Conservation (phyloP, 2,113 vertebrate genomes). For the Ciconia boyciana region DNA sequence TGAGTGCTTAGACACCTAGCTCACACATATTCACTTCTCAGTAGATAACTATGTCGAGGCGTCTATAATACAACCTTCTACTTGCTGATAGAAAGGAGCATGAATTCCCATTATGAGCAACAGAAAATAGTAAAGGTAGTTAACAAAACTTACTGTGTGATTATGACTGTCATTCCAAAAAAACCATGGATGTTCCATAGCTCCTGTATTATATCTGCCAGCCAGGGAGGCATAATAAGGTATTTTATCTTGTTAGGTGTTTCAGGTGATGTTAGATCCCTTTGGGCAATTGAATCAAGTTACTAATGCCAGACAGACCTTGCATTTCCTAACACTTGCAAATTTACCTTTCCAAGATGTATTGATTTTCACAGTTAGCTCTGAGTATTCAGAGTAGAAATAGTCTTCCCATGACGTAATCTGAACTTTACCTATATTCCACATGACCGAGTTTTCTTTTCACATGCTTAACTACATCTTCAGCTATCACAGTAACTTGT, state of each 20-base stretch:
- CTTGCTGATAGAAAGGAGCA: not conserved
- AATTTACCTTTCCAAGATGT: not conserved
- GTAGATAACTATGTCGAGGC: not conserved
- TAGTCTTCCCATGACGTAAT: not conserved
- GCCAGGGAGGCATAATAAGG: not conserved
- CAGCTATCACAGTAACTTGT: not conserved
- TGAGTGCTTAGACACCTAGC: not conserved
- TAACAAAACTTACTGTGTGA: not conserved
- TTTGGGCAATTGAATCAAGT: not conserved
- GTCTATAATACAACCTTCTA: not conserved
- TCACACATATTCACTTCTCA: not conserved
- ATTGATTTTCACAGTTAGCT: not conserved
- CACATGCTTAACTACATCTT: not conserved
- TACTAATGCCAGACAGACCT: not conserved
- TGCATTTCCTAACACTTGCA: not conserved
- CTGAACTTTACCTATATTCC: not conserved
- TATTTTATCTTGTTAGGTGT: not conserved
- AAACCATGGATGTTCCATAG: not conserved
- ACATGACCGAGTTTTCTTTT: not conserved
- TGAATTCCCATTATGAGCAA: not conserved
- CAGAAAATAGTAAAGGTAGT: not conserved
- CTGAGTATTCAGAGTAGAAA: not conserved
- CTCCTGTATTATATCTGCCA: not conserved
- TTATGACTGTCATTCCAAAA: not conserved
- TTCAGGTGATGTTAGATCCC: not conserved